phyloP scores from a whole-genome alignment of 2,888 invertebrate genomes.

The Leucania comma region DNA sequence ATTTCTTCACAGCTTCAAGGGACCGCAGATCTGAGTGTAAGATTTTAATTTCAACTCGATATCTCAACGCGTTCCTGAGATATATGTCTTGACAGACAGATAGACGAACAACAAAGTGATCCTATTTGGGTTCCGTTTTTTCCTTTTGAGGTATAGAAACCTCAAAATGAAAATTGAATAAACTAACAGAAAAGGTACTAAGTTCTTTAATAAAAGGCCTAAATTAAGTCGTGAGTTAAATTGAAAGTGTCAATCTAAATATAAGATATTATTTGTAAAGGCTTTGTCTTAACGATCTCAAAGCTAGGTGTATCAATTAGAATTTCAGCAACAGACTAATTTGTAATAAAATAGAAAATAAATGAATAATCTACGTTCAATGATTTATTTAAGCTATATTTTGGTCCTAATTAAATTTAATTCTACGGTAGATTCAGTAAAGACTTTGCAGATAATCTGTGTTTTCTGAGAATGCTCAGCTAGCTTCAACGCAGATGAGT shows the following conservation, averaged over 20 bases:
- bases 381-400: constrained; percentile 51
- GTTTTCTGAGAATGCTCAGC: constrained; percentile 11
- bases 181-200: too few relatives aligned
- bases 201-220: too few relatives aligned
- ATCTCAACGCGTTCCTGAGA: too few relatives aligned
- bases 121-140: too few relatives aligned
- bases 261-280: not conserved
- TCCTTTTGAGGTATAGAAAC: too few relatives aligned
- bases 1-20: too few relatives aligned
- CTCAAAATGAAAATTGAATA: too few relatives aligned
- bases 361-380: constrained; percentile 43
- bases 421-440: not conserved
- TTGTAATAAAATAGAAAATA: constrained; percentile 35
- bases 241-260: not conserved
- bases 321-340: constrained; percentile 12
- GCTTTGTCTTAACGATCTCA: not conserved
- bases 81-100: too few relatives aligned
- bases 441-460: constrained; percentile 5
- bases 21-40: too few relatives aligned
- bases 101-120: too few relatives aligned
- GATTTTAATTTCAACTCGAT: too few relatives aligned
- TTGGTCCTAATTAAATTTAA: constrained; percentile 34
- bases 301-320: constrained; percentile 14
- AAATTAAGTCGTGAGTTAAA: not conserved
- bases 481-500: constrained; percentile 14